phyloP scores from a whole-genome alignment of 2,797 vertebrate genomes.

The Thalassophryne amazonica region DNA sequence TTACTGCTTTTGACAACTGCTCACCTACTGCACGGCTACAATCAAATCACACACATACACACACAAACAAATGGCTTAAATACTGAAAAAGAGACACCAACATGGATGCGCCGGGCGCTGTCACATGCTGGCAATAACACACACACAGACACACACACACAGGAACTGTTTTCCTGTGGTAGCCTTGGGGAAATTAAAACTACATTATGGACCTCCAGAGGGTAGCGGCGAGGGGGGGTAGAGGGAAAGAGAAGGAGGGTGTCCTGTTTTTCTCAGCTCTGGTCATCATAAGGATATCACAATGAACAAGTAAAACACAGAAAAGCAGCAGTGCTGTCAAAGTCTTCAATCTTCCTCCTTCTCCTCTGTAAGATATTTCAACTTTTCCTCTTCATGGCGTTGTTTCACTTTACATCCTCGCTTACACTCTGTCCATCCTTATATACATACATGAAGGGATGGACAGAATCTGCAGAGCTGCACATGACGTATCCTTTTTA shows the following conservation, averaged over 20 bases:
- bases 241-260: conserved; percentile 61
- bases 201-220: conserved; percentile 83
- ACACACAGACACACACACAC: conserved; percentile 43
- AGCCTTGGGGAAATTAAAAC: conserved; percentile 85
- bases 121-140: conserved; percentile 61
- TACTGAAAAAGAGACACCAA: conserved; percentile 55
- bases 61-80: conserved; percentile 36
- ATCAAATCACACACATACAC: conserved; percentile 19
- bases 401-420: neutral
- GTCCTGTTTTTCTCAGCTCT: conserved; percentile 70
- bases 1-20: conserved; percentile 49
- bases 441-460: too few relatives aligned
- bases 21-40: conserved; percentile 26
- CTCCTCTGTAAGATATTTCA: neutral
- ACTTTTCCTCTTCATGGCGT: neutral
- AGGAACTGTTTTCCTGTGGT: conserved; percentile 80
- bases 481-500: too few relatives aligned
- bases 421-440: too few relatives aligned
- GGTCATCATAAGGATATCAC: conserved; percentile 46
- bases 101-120: conserved; percentile 46
- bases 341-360: conserved; percentile 1
- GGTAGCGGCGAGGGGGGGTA: conserved; percentile 64
- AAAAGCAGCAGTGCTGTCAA: conserved; percentile 4
- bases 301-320: conserved; percentile 14
- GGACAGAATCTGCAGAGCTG: too few relatives aligned